Conservation (phyloP, 2,888 invertebrate genomes). For the Prosopocoilus inquinatus region DNA sequence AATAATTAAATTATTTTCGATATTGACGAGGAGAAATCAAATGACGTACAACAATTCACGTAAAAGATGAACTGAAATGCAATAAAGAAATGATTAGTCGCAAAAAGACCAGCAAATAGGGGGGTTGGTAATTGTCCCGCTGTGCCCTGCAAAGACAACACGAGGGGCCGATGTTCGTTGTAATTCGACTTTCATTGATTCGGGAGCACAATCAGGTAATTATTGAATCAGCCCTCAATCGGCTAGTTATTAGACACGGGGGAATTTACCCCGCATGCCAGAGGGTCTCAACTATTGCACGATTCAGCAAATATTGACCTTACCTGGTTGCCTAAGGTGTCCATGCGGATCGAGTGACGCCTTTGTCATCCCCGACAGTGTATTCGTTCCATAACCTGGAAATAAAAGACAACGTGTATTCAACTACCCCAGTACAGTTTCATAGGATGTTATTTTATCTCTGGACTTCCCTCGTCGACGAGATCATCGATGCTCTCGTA, state of each 20-base stretch:
- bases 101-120: constrained; percentile 2
- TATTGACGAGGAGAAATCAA: no score
- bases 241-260: constrained; percentile 36
- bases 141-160: constrained; percentile 27
- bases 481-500: constrained; percentile 24
- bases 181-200: constrained; percentile 44
- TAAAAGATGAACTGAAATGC: neutral
- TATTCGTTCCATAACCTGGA: constrained; percentile 84
- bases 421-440: neutral
- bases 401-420: constrained; percentile 42
- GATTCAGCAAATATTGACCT: constrained; percentile 35
- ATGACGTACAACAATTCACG: no score
- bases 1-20: no score
- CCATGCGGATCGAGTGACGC: constrained; percentile 83
- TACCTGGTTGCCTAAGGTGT: constrained; percentile 88
- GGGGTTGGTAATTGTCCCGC: neutral
- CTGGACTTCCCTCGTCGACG: neutral
- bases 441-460: neutral
- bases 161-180: constrained; percentile 38
- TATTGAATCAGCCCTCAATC: constrained; percentile 44
- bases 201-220: constrained; percentile 44
- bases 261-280: constrained; percentile 26
- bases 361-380: constrained; percentile 76
- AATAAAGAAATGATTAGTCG: constrained; percentile 4
- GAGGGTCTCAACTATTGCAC: neutral